Evolutionary conservation across 2,888 invertebrate genomes (phyloP).

Genomic region (Alentia gelatinosa): DNA sequence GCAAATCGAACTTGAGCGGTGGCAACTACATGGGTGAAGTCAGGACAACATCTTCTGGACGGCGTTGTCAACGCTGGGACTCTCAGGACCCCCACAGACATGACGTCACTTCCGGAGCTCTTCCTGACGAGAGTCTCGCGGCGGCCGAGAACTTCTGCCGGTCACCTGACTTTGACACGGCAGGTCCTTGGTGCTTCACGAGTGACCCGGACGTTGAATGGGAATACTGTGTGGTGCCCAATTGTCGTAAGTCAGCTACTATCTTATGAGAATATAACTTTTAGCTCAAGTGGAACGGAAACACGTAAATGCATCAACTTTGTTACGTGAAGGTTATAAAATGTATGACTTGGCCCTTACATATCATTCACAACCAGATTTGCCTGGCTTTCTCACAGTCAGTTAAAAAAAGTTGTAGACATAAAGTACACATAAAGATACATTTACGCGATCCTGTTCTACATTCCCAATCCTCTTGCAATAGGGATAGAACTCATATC

Average conservation of each 20-base stretch:
- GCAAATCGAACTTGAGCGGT: conserved; percentile 26
- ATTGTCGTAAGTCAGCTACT: conserved; percentile 36
- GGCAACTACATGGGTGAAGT: conserved; percentile 24
- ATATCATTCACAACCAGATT: no score
- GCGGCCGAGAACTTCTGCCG: conserved; percentile 9
- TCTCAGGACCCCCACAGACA: not conserved
- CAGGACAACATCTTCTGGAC: not conserved
- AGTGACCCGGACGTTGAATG: not conserved
- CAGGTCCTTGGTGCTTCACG: conserved; percentile 40
- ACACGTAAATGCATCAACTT: no score
- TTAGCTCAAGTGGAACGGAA: no score
- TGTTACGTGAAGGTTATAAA: no score
- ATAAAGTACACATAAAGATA: no score
- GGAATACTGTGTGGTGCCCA: not conserved
- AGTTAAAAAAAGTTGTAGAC: no score
- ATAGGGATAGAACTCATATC: no score
- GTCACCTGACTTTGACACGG: conserved; percentile 48
- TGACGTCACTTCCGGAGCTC: not conserved
- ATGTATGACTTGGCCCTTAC: no score
- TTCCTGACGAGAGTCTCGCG: not conserved
- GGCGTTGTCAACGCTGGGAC: conserved; percentile 46
- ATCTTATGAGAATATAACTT: no score
- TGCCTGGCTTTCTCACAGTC: no score
- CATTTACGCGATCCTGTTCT: no score
- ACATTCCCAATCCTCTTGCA: no score